Evolutionary conservation across 92 coral and sea anemone species (phyloP).

Genomic region (Palythoa grandiflora): DNA sequence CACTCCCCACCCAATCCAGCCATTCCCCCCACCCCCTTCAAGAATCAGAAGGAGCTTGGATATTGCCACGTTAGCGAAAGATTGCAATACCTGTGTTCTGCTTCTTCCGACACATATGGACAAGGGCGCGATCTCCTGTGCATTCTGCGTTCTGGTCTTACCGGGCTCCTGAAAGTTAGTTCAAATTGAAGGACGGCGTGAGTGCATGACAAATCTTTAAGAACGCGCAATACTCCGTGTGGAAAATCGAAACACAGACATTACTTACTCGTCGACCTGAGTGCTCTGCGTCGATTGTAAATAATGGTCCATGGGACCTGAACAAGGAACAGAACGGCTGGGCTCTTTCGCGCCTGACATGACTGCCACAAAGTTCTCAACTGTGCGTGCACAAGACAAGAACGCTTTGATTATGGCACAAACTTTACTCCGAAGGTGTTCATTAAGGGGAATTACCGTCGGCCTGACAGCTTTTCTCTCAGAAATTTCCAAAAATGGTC

Average conservation of each 20-base stretch:
- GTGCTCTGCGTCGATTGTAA: not conserved
- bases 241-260: slow-evolving; percentile 1
- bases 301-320: not conserved
- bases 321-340: not conserved
- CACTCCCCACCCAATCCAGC: not conserved
- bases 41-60: not conserved
- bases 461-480: not conserved
- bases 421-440: not conserved
- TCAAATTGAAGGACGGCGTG: not conserved
- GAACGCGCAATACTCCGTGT: not conserved
- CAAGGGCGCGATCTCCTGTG: not conserved
- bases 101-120: not conserved
- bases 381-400: not conserved
- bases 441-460: not conserved
- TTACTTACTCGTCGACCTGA: not conserved
- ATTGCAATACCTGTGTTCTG: not conserved
- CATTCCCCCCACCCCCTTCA: not conserved
- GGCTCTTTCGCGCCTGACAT: not conserved
- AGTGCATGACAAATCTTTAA: not conserved
- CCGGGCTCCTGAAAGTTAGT: not conserved
- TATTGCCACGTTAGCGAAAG: not conserved
- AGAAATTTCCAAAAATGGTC: slow-evolving; percentile 3
- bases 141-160: not conserved
- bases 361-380: not conserved
- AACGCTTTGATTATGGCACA: not conserved